Evolutionary conservation across 2,888 invertebrate species (phyloP).

Genomic region (Helleia helle): DNA sequence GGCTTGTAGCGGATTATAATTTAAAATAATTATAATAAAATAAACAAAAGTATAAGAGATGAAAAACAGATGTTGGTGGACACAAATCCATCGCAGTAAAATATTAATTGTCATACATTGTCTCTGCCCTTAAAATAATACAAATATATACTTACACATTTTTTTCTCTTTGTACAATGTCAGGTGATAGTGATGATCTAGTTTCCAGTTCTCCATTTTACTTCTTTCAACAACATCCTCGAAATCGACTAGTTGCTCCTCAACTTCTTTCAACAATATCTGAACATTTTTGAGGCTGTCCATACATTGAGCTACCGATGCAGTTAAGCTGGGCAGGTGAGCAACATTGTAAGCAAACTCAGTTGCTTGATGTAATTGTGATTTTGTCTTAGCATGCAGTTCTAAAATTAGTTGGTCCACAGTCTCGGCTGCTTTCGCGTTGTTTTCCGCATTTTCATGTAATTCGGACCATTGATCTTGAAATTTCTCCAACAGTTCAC

Average conservation of each 20-base stretch:
- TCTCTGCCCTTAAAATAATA: too few relatives aligned
- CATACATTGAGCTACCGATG: conserved; percentile 64
- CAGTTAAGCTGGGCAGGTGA: conserved; percentile 50
- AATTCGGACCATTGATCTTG: conserved; percentile 82
- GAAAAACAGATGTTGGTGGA: too few relatives aligned
- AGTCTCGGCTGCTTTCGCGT: conserved; percentile 75
- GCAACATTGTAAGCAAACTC: conserved; percentile 49
- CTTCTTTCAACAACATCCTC: conserved; percentile 80
- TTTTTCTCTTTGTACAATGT: conserved; percentile 81
- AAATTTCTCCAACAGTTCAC: conserved; percentile 79
- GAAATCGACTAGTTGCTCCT: conserved; percentile 76
- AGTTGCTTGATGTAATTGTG: conserved; percentile 42
- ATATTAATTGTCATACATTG: too few relatives aligned
- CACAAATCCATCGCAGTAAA: too few relatives aligned
- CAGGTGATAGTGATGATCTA: conserved; percentile 81
- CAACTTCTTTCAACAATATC: conserved; percentile 75
- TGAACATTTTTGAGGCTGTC: conserved; percentile 69
- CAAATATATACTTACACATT: conserved; percentile 63
- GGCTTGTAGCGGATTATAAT: too few relatives aligned
- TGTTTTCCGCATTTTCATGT: conserved; percentile 79
- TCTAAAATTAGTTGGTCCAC: conserved; percentile 57
- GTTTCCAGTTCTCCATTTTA: conserved; percentile 80
- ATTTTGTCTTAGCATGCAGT: conserved; percentile 43
- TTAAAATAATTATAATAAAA: too few relatives aligned
- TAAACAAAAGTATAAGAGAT: too few relatives aligned